Conservation (phyloP, 2,888 invertebrate species). For the Metellina segmentata region DNA sequence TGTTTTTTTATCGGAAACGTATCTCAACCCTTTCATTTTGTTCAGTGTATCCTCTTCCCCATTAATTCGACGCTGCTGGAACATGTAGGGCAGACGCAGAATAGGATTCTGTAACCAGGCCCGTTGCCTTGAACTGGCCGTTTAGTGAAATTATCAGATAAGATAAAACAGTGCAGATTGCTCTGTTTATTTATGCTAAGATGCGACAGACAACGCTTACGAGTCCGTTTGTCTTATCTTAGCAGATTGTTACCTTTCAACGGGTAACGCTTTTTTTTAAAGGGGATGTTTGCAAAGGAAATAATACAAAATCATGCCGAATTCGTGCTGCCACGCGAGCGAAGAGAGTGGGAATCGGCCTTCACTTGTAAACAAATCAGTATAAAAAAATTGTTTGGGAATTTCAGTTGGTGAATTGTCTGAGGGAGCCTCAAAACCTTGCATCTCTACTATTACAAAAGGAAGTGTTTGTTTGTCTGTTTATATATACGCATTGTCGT, state of each 20-base stretch:
- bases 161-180: background rate
- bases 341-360: too few relatives aligned
- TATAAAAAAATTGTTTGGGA: too few relatives aligned
- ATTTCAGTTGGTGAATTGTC: too few relatives aligned
- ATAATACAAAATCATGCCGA: too few relatives aligned
- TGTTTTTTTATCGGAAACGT: background rate
- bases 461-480: too few relatives aligned
- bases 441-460: too few relatives aligned
- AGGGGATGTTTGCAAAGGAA: background rate
- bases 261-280: background rate
- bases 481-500: too few relatives aligned
- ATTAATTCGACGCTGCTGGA: too few relatives aligned
- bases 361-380: too few relatives aligned
- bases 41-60: background rate
- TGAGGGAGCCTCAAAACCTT: too few relatives aligned
- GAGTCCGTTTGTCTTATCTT: background rate
- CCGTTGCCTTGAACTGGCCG: slow-evolving; percentile 14
- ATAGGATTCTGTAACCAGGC: background rate
- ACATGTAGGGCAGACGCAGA: background rate
- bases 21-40: background rate
- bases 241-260: background rate
- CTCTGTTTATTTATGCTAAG: slow-evolving; percentile 26
- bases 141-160: background rate
- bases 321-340: too few relatives aligned
- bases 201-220: background rate